Conservation (phyloP, 2,113 vertebrate genomes). For the Trematocara nigrifrons region DNA sequence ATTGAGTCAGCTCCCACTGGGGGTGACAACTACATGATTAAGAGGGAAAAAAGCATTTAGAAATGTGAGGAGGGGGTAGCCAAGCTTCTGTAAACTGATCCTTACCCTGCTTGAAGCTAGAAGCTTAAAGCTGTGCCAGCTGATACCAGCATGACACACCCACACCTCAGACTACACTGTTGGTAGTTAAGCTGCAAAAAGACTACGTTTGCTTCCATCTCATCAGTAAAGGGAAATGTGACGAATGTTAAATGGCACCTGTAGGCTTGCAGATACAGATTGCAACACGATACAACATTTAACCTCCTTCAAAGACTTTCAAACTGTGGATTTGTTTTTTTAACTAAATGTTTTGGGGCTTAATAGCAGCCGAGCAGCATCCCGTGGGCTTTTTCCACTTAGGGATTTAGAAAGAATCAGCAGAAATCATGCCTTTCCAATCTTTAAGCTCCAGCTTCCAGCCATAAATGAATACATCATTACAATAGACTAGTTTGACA, state of each 20-base stretch:
- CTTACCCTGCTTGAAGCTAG: neutral
- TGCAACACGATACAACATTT: neutral
- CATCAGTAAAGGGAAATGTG: neutral
- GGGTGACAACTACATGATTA: neutral
- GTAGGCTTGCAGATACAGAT: neutral
- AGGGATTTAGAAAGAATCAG: neutral
- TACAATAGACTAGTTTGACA: neutral
- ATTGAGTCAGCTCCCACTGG: neutral
- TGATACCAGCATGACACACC: neutral
- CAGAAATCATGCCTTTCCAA: neutral
- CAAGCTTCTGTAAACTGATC: neutral
- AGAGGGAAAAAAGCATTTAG: neutral
- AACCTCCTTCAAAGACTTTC: neutral
- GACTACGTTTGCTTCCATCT: neutral
- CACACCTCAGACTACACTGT: neutral
- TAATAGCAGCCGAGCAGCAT: neutral
- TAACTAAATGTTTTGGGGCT: neutral
- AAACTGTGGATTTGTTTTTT: neutral
- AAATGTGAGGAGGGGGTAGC: neutral
- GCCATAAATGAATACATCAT: neutral
- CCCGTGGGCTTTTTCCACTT: neutral
- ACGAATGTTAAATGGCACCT: neutral
- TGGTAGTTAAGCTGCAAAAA: neutral
- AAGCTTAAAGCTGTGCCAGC: neutral
- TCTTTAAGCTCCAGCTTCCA: neutral